Base-by-base conservation (phyloP, 2,888 invertebrate species). In the Leptopilina drosophilae region DNA sequence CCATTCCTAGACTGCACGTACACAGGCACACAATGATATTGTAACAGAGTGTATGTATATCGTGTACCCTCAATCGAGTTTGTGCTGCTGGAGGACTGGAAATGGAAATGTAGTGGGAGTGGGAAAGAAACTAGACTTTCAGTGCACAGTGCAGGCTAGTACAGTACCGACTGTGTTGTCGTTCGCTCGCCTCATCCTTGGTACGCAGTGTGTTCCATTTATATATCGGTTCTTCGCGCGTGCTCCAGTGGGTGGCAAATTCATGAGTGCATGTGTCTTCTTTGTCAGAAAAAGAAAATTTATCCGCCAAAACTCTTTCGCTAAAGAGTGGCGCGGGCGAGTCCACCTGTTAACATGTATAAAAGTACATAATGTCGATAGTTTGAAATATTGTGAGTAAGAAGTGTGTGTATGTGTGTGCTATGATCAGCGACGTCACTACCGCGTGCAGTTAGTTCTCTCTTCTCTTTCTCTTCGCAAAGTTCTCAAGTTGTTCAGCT, bases 71-170 rank as follows among this genome's bases (percentile, higher is more conserved):
- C 83, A 81, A 81, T 80, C 79, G 76, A 80, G 78, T 65, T 65
- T 65, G 77, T 65, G 64, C 78, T 65, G 64, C 78, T 78, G 81
- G 59, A 59, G 59, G 59, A 59, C 62, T 62, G 62, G 62, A 62
- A 62, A n/a, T 62, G 62, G 62, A 62, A 80, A 26, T 64, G 64
- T 26, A 64, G 64, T 64, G 64, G 64, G 46, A 78, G 82, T 82
- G 81, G 83, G 83, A 82, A 81, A 82, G 82, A 82, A 81, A 82
- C 83, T 79, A 81, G 83, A 81, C 82, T 82, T 82, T 82, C 83
- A 82, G 81, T 82, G 81, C 80, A 80, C 83, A 67, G 69, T 56
- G 46, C 46, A 53, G 11, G 53, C 14, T 66, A 42, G 66, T 46
- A 42, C n/a, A n/a, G 8, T 66, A 83, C 82, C 82, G 81, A 77